Percentiles rank a stretch among this genome's conserved stretches.
These are phyloP conservation scores for Oncorhynchus gorbuscha DNA, from an alignment of 2,113 vertebrate species.

Conservation along the genomic window DNA sequence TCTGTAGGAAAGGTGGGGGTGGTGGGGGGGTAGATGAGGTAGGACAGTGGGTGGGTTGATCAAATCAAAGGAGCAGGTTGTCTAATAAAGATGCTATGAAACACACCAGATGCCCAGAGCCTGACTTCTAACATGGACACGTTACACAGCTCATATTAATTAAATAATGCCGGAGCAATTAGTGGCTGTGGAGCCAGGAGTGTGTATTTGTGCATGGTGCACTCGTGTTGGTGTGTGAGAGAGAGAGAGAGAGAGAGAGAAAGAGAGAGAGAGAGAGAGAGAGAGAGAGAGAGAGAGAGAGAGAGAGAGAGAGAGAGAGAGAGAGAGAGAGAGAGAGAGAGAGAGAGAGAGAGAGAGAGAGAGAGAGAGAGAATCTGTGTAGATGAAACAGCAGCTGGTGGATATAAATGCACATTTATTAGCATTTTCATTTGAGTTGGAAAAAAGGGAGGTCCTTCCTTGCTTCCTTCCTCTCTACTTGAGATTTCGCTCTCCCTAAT, in stretches of 20 bases:
- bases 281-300: too few species aligned
- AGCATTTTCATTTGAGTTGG: slow-evolving; percentile 41
- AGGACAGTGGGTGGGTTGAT: slow-evolving; percentile 11
- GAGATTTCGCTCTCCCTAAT: slow-evolving; percentile 40
- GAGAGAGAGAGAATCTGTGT: not conserved
- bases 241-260: not conserved
- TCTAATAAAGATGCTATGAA: not conserved
- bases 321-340: not conserved
- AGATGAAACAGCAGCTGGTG: slow-evolving; percentile 60
- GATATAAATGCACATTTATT: slow-evolving; percentile 58
- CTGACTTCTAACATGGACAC: not conserved
- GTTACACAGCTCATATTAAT: slow-evolving; percentile 18
- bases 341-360: too few species aligned
- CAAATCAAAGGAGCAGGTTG: not conserved
- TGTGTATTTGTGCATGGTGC: not conserved
- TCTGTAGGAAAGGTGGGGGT: too few species aligned
- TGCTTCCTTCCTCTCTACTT: slow-evolving; percentile 58
- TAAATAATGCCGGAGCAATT: slow-evolving; percentile 19
- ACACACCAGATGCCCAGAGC: slow-evolving; percentile 23
- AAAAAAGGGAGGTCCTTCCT: slow-evolving; percentile 47
- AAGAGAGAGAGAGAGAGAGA: too few species aligned
- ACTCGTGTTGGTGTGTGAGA: not conserved
- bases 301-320: too few species aligned
- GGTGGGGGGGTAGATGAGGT: not conserved
- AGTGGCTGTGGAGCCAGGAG: not conserved